These are phyloP conservation scores for Scylla paramamosain DNA, from an alignment of 1,140 invertebrate species.

Conservation along the genomic window DNA sequence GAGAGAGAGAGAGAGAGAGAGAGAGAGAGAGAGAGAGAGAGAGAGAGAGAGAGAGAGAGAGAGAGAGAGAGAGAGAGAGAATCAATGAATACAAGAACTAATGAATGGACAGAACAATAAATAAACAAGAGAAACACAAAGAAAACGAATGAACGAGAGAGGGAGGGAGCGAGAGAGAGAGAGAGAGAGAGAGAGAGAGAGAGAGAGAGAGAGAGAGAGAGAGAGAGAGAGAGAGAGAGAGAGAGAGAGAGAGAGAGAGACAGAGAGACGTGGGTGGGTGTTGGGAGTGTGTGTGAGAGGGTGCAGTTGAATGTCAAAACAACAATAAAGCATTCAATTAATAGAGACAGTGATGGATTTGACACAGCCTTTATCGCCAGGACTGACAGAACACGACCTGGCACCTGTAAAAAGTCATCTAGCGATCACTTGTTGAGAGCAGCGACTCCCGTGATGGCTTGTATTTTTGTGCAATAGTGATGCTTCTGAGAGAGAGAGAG, in stretches of 20 bases:
- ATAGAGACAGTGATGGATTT: too few species aligned
- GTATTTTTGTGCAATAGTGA: too few species aligned
- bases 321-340: too few species aligned
- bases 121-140: neutral
- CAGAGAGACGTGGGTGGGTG: neutral
- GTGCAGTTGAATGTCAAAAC: too few species aligned
- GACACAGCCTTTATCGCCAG: too few species aligned
- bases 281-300: too few species aligned
- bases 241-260: neutral
- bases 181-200: neutral
- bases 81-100: neutral
- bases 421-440: too few species aligned
- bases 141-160: slow-evolving; percentile 7
- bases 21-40: slow-evolving; percentile 13
- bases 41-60: slow-evolving; percentile 18
- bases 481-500: slow-evolving; percentile 30
- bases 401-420: too few species aligned
- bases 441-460: too few species aligned
- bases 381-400: too few species aligned
- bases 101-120: neutral
- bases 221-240: too few species aligned
- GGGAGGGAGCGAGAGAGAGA: neutral
- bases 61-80: slow-evolving; percentile 44
- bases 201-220: neutral
- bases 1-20: slow-evolving; percentile 4